phyloP scores from a whole-genome alignment of 2,113 vertebrate genomes.

The Fregetta grallaria region DNA sequence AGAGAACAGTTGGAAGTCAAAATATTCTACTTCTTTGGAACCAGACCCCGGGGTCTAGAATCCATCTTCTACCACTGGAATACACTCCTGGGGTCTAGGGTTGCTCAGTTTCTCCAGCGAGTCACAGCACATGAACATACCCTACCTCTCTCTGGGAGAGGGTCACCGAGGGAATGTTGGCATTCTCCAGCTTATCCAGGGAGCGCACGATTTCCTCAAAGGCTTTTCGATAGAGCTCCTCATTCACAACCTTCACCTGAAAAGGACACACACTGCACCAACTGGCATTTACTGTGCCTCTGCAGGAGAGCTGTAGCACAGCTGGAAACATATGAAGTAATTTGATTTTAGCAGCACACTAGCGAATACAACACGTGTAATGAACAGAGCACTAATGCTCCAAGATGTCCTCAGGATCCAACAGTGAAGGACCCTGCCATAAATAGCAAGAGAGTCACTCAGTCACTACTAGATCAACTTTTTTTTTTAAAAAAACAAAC shows the following conservation, averaged over 20 bases:
- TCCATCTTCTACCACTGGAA: background rate
- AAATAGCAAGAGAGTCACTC: background rate
- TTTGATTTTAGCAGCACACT: background rate
- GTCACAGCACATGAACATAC: background rate
- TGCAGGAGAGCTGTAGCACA: background rate
- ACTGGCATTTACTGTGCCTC: background rate
- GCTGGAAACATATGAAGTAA: background rate
- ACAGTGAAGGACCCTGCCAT: background rate
- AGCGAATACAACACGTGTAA: background rate
- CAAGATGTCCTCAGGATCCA: background rate
- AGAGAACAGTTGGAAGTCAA: background rate
- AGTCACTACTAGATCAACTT: background rate
- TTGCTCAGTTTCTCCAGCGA: background rate
- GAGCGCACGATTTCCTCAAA: conserved; percentile 93
- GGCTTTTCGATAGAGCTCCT: conserved; percentile 83
- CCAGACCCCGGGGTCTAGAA: background rate
- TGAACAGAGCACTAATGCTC: background rate
- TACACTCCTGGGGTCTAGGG: background rate
- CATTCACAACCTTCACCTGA: conserved; percentile 89
- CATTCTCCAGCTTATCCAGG: conserved; percentile 96
- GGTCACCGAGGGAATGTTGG: conserved; percentile 91
- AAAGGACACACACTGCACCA: background rate
- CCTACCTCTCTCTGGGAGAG: conserved; percentile 87
- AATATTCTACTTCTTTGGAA: background rate
- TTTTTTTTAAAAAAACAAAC: too few species aligned